Base-by-base conservation (phyloP, 2,888 invertebrate species). In the Athrips mouffetella region DNA sequence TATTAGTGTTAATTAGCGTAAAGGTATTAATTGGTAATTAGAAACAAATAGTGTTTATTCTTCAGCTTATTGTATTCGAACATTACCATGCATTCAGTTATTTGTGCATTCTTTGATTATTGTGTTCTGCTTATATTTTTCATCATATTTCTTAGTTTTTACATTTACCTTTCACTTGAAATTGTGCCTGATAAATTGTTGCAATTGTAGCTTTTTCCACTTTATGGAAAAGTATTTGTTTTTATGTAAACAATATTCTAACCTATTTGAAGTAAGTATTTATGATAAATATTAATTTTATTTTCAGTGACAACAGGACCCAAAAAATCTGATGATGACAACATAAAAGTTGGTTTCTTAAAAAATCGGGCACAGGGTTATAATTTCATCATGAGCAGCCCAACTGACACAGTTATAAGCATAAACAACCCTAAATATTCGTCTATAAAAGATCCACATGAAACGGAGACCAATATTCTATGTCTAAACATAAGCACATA, bases 401-500 rank as follows among this genome's bases (percentile, higher is more conserved):
- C 70, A 51, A 79, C 81, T 53, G 87, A 88, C 29, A 77, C 74
- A 3, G 47, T 84, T 1, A 78, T 88, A 44, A 78, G 69, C 49
- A 82, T 88, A 25, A 73, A 80, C 10, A 68, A 73, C 1, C 53
- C 61, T 10, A 58, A 48, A 30, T 29, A 25, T 15, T 21, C 18
- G 3, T 6, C 33, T 11, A 31, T 54, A 33, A 71, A 63, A 33
- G 62, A 67, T 4, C 56, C 48, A 13, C 63, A 63, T 11, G 76
- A 67, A 63, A 70, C 80, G 0, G 90, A 90, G 66, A 84, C 92
- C 23, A 92, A 91, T 59, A 91, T 96, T 48, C 76, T 96, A 49
- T 96, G 94, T 69, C 89, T 95, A 57, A 91, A 96, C 69, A 86
- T 97, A 47, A 91, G 92, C 7, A 76, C 90, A 37, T 92, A 91